phyloP scores from a whole-genome alignment of 1,140 invertebrate genomes.

The Brachionus manjavacas region DNA sequence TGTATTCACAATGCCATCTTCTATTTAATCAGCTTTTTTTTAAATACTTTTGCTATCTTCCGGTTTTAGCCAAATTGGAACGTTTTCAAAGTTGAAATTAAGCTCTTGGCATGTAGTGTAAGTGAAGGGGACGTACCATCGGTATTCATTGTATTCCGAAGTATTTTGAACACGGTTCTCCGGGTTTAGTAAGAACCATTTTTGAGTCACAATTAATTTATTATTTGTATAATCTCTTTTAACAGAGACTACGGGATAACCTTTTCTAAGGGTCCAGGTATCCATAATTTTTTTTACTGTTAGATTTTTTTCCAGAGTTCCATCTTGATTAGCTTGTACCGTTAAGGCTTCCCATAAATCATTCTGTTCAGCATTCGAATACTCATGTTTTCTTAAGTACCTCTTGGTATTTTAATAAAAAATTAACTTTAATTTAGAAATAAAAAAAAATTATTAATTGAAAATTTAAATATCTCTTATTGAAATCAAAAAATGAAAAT shows the following conservation, averaged over 20 bases:
- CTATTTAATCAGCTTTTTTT: too few relatives aligned
- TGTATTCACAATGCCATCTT: neutral
- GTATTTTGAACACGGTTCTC: neutral
- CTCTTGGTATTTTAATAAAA: neutral
- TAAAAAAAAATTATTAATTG: too few relatives aligned
- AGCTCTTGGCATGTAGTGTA: slow-evolving; percentile 44
- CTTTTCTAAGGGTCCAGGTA: slow-evolving; percentile 55
- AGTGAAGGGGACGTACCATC: slow-evolving; percentile 46
- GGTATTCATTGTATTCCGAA: slow-evolving; percentile 16
- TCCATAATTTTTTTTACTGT: slow-evolving; percentile 62
- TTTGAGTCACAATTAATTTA: slow-evolving; percentile 66
- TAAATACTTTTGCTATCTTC: slow-evolving; percentile 41
- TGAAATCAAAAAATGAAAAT: too few relatives aligned
- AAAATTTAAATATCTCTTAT: too few relatives aligned
- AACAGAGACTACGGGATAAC: slow-evolving; percentile 49
- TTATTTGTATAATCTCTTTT: slow-evolving; percentile 55
- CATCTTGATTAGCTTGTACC: slow-evolving; percentile 50
- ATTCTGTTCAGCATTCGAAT: slow-evolving; percentile 52
- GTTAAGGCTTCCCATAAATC: slow-evolving; percentile 60
- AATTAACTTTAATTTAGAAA: too few relatives aligned
- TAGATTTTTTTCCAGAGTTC: slow-evolving; percentile 61
- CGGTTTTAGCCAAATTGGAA: slow-evolving; percentile 57
- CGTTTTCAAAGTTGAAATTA: slow-evolving; percentile 42
- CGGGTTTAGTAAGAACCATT: slow-evolving; percentile 53
- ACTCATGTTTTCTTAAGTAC: slow-evolving; percentile 51